phyloP scores from a whole-genome alignment of 2,888 invertebrate species.

The Ditula angustiorana region DNA sequence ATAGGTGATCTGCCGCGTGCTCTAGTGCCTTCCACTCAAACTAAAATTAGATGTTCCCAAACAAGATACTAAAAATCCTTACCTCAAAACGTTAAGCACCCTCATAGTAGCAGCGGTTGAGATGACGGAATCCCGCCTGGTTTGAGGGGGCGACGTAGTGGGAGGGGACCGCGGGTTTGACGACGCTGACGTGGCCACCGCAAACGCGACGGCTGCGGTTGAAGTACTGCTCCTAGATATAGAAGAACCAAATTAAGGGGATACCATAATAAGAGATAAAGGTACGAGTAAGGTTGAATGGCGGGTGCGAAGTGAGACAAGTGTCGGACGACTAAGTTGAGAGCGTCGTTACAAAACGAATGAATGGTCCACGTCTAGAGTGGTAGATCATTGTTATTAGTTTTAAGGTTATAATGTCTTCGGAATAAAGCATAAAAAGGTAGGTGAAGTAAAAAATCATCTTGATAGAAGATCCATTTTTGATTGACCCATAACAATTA shows the following conservation, averaged over 20 bases:
- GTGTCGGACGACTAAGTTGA: neutral
- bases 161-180: slow-evolving; percentile 91
- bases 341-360: neutral
- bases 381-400: neutral
- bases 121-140: slow-evolving; percentile 89
- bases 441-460: no score
- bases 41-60: neutral
- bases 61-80: neutral
- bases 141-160: slow-evolving; percentile 79
- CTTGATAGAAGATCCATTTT: no score
- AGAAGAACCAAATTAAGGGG: neutral
- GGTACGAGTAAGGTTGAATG: neutral
- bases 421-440: no score
- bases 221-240: slow-evolving; percentile 91
- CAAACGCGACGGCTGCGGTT: slow-evolving; percentile 95
- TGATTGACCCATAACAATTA: no score
- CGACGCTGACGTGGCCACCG: slow-evolving; percentile 95
- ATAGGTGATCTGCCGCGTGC: no score
- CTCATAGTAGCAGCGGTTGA: slow-evolving; percentile 98
- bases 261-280: neutral
- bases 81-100: slow-evolving; percentile 93
- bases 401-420: no score
- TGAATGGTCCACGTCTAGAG: neutral
- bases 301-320: neutral
- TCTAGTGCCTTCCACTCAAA: no score